Evolutionary conservation across 2,113 vertebrate species (phyloP).

Genomic region (Macrotis lagotis): DNA sequence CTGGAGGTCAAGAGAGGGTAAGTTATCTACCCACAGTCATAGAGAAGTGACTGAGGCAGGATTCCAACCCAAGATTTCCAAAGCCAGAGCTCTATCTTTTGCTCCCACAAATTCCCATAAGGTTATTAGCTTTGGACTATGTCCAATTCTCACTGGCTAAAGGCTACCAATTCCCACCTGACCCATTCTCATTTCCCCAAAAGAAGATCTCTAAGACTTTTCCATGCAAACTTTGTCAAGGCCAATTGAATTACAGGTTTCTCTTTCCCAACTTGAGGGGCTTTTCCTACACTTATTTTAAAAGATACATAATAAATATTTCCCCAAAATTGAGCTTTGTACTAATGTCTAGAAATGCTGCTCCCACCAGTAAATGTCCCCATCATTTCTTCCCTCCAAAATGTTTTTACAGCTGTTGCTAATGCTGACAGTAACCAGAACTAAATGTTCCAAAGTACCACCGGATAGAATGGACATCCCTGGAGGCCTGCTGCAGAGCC

Average conservation of each 20-base stretch:
- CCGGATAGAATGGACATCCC: background rate
- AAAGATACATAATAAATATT: background rate
- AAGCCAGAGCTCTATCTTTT: background rate
- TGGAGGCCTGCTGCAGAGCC: background rate
- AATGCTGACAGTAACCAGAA: background rate
- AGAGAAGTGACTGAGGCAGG: background rate
- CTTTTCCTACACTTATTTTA: background rate
- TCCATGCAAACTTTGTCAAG: no score
- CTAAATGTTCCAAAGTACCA: background rate
- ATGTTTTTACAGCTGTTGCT: background rate
- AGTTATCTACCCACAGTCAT: background rate
- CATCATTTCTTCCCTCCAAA: background rate
- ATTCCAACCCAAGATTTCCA: background rate
- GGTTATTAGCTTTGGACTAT: background rate
- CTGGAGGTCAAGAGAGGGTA: background rate
- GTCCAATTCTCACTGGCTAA: background rate
- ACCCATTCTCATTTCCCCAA: background rate
- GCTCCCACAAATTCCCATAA: background rate
- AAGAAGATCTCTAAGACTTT: no score
- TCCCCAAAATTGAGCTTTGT: background rate
- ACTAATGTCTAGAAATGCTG: background rate
- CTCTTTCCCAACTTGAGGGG: background rate
- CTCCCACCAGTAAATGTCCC: background rate
- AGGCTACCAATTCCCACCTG: background rate
- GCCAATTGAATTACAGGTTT: background rate